Evolutionary conservation across 64 coral and sea anemone species (phyloP), one percentile per base, ranked within the genome.

Genomic region (Acropora yongei): DNA sequence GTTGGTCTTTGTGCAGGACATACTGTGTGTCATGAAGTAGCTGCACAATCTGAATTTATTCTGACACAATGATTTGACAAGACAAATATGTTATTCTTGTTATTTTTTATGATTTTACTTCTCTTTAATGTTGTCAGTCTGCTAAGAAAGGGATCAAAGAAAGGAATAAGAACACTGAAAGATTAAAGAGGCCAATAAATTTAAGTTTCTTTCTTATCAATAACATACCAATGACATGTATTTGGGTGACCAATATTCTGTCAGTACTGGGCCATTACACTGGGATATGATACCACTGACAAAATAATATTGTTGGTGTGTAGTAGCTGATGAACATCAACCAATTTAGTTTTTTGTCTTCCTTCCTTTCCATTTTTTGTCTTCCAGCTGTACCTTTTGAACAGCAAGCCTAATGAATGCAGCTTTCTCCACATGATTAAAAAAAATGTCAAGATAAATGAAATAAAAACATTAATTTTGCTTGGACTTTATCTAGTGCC

Each of bases 171-270:
- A 18, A 67, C 63, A 67, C 9, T 67, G 63, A 67, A 18, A 67
- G 63, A 67, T 67, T 67, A 67, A 67, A 67, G 63, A 67, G 63
- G 63, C 63, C 10, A 67, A 67, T 67, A 67, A 18, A 18, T 67
- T 67, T 67, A 53, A 53, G 50, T 53, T 53, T 53, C 50, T 67
- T 18, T 67, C 16, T 67, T 67, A 12, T 67, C 16, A 67, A 3
- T 14, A 67, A 67, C 63, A 67, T 67, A 67, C 63, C 16, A 18
- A 67, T 67, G 10, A 12, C 63, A 67, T 10, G 63, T 12, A 67
- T 67, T 67, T 67, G 63, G 63, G 63, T 67, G 63, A 67, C 63
- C 63, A 67, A 67, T 67, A 67, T 67, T 67, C 63, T 67, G 63
- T 67, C 63, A 67, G 17, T 18, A 67, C 10, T 16, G 63, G 63